Evolutionary conservation across 2,113 vertebrate genomes (phyloP), one percentile per base, ranked within the genome.

Genomic region (Barbus barbus): DNA sequence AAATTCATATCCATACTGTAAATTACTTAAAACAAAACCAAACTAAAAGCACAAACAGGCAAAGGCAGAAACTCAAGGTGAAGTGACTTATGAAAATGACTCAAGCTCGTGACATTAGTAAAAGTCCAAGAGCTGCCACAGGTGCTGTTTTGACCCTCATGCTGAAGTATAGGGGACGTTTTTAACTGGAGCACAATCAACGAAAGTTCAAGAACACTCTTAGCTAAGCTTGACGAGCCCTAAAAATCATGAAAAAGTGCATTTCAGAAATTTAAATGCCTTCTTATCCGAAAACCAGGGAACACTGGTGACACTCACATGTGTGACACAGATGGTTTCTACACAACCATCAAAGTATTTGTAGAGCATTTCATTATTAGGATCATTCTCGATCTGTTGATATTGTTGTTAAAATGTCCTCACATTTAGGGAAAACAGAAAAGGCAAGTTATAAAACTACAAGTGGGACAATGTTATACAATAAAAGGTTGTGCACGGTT

Each of bases 311-410:
- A 38, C 65, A 71, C 16, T 36, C 18, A 11, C n/a, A n/a, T n/a
- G n/a, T n/a, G n/a, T 9, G 4, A 20, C 20, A 71, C 20, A 71
- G 67, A 71, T 71, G 20, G 5, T 71, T 44, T 73, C n/a, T 72
- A 44, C 12, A 24, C n/a, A 24, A 44, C 5, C 28, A 69, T 11
- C 8, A 0, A 69, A 67, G 20, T 13, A 72, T 44, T 44, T 44
- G n/a, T 44, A 24, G 5, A 44, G 69, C 22, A 72, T 72, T 72
- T 72, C 11, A 72, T 73, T 73, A 46, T 44, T 73, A 46, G n/a
- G 38, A 44, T 26, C 22, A 73, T 73, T 46, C 13, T 26, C 7
- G 13, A 26, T 73, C 38, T 73, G 38, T 72, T 44, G 38, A 72
- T 44, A 26, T 41, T 44, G 12, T n/a, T 26, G n/a, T 24, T 69